Evolutionary conservation across 35 echinoderm and acorn worm species (phyloP).

Genomic region (Patiria miniata): DNA sequence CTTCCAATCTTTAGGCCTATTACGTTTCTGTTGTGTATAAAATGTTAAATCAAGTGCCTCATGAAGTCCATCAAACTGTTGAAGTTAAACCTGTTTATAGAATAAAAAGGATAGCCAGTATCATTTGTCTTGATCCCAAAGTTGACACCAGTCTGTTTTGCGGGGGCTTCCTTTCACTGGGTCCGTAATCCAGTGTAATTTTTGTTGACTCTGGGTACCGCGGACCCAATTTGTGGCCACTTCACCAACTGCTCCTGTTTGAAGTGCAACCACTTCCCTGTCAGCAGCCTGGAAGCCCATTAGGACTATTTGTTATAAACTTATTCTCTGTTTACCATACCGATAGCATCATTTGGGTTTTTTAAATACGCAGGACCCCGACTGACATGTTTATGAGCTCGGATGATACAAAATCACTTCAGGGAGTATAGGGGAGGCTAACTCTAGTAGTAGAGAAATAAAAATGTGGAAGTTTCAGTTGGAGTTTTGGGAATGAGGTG

Average conservation of each 20-base stretch:
- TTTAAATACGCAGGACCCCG: neutral
- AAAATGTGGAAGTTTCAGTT: neutral
- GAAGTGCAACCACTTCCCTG: neutral
- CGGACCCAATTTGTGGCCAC: neutral
- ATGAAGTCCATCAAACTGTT: too few species aligned
- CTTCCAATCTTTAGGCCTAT: too few species aligned
- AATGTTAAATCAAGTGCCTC: too few species aligned
- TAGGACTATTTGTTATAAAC: conserved; percentile 18
- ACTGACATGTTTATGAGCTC: conserved; percentile 13
- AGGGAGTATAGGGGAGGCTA: too few species aligned
- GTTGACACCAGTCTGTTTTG: too few species aligned
- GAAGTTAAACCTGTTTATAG: too few species aligned
- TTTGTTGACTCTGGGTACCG: neutral
- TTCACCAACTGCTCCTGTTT: conserved; percentile 7
- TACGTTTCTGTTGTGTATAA: too few species aligned
- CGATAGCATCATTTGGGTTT: neutral
- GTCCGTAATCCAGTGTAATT: too few species aligned
- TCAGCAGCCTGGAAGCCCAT: neutral
- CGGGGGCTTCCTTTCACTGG: too few species aligned
- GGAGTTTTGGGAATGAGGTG: neutral
- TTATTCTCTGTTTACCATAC: neutral
- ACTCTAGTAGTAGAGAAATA: neutral
- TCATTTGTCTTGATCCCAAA: too few species aligned
- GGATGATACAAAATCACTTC: neutral
- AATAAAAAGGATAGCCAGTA: too few species aligned